Evolutionary conservation across 2,113 vertebrate genomes (phyloP).

Genomic region (Chrysochloris asiatica): DNA sequence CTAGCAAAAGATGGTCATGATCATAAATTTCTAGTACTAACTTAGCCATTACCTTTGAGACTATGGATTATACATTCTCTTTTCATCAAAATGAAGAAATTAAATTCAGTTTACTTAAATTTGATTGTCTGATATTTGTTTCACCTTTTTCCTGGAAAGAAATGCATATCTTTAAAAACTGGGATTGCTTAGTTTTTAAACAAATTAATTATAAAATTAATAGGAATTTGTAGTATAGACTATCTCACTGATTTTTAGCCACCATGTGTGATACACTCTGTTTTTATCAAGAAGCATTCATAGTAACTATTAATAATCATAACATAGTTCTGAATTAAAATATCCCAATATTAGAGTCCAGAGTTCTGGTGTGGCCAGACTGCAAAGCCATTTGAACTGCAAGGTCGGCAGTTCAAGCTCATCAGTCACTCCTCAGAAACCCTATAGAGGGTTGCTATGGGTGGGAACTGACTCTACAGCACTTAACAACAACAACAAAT

Average conservation of each 20-base stretch:
- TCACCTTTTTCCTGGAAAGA: neutral
- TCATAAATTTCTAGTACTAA: too few species aligned
- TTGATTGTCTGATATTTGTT: neutral
- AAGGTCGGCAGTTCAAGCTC: too few species aligned
- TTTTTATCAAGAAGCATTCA: neutral
- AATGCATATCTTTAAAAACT: neutral
- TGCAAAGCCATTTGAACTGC: too few species aligned
- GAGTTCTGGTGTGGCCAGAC: too few species aligned
- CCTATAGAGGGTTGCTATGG: too few species aligned
- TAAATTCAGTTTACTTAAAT: neutral
- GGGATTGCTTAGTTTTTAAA: neutral
- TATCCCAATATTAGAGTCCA: neutral
- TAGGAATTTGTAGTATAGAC: neutral
- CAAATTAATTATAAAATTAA: neutral
- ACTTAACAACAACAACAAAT: too few species aligned
- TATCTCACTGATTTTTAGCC: neutral
- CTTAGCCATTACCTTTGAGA: neutral
- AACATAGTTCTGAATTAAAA: neutral
- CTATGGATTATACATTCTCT: neutral
- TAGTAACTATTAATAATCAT: slow-evolving; percentile 26
- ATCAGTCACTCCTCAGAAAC: too few species aligned
- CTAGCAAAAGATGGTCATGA: too few species aligned
- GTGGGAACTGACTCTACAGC: too few species aligned
- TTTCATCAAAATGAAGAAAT: slow-evolving; percentile 12
- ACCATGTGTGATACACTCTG: neutral